Evolutionary conservation across 2,797 vertebrate species (phyloP).

Genomic region (Bufotes viridis): DNA sequence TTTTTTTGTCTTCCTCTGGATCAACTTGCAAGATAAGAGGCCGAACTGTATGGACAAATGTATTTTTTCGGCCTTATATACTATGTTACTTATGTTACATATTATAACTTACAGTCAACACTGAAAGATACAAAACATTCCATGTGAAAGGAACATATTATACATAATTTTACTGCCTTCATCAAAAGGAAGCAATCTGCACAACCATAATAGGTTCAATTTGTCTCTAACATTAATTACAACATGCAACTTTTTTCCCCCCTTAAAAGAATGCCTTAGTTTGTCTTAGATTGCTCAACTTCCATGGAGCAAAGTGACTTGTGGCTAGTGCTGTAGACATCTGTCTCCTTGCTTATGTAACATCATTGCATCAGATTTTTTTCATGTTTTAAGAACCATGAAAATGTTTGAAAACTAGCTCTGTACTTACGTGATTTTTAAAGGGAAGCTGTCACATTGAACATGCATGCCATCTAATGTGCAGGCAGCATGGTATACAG

Average conservation of each 20-base stretch:
- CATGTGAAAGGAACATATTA: neutral
- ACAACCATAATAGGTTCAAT: constrained; percentile 30
- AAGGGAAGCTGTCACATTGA: neutral
- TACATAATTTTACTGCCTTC: neutral
- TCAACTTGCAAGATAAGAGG: too few relatives aligned
- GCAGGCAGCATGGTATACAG: too few relatives aligned
- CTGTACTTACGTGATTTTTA: neutral
- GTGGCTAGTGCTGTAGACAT: constrained; percentile 13
- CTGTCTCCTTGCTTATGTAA: neutral
- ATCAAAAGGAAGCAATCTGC: constrained; percentile 37
- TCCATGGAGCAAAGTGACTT: constrained; percentile 4
- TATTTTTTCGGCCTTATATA: too few relatives aligned
- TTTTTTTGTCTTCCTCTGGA: too few relatives aligned
- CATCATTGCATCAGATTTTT: neutral
- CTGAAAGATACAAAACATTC: neutral
- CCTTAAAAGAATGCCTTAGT: neutral
- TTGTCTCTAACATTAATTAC: constrained; percentile 7
- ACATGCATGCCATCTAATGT: too few relatives aligned
- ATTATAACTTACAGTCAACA: neutral
- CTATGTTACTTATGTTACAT: neutral
- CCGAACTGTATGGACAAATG: too few relatives aligned
- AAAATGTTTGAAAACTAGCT: neutral
- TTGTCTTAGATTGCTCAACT: constrained; percentile 30
- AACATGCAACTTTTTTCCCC: constrained; percentile 2
- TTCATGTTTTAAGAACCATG: neutral